Conservation (phyloP, 2,113 vertebrate genomes). For the Hippopotamus amphibius region DNA sequence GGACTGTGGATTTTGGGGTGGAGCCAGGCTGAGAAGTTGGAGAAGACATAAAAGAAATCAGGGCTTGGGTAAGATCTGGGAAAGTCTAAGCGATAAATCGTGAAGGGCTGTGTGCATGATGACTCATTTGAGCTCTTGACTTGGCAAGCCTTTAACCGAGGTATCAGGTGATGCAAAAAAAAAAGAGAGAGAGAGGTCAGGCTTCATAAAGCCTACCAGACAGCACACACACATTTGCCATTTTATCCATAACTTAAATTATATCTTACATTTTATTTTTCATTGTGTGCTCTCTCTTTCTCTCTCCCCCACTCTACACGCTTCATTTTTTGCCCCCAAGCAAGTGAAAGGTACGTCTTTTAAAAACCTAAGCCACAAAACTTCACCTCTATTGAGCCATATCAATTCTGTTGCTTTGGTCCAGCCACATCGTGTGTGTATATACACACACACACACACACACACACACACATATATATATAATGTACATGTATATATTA, state of each 20-base stretch:
- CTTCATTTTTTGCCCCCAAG: background rate
- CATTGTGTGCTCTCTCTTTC: too few species aligned
- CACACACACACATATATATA: too few species aligned
- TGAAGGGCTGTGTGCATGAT: too few species aligned
- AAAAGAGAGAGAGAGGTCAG: background rate
- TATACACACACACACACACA: too few species aligned
- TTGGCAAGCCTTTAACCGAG: background rate
- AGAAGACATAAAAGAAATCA: background rate
- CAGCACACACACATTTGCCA: fast-evolving
- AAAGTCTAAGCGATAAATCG: fast-evolving
- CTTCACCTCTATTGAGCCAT: background rate
- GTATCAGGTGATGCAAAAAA: background rate
- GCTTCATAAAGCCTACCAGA: background rate
- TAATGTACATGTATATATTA: too few species aligned
- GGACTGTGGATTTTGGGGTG: background rate
- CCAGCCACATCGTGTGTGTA: background rate
- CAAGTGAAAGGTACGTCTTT: background rate
- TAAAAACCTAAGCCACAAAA: background rate
- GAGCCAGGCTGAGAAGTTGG: background rate
- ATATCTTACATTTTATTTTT: background rate
- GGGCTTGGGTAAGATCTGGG: background rate
- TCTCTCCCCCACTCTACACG: background rate
- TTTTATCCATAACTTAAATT: background rate
- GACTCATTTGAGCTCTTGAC: too few species aligned
- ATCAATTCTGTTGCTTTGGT: background rate